Base-by-base conservation (phyloP, 2,113 vertebrate genomes). In the Pteropus alecto region DNA sequence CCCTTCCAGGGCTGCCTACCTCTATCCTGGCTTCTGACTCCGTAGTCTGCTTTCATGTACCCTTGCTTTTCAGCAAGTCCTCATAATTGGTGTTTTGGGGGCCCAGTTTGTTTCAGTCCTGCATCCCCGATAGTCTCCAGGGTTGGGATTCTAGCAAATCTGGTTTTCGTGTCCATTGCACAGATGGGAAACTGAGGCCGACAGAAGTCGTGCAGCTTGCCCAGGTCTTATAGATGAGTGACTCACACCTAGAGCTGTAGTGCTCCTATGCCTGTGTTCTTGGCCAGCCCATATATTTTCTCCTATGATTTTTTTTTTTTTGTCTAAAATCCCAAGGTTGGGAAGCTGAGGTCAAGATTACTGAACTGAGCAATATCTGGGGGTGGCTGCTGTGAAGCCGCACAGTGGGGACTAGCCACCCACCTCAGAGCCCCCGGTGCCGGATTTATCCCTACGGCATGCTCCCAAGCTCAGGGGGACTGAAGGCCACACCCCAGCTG, bases 201-300 rank as follows among this genome's bases (percentile, higher is more conserved):
- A 0, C 7, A 16, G 56, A 38, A 11, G 65, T 24, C 0, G 0
- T 18, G 38, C n/a, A 7, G 0, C 56, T 26, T 54, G 16, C n/a
- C 43, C 2, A 33, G 67, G 12, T 71, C 54, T 56, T n/a, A 7
- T 7, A 22, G 33, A 28, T 26, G 22, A 21, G 26, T 51, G n/a
- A 33, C 8, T 54, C 54, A 33, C 35, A 51, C 28, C 9, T 58
- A 35, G 70, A 35, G 43, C 67, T 65, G 19, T 14, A 1, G 3
- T 28, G n/a, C 58, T 38, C 22, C 48, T 26, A 68, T 21, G 11
- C 35, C 63, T 15, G 18, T 15, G 15, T 63, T 82, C 51, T 24
- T 65, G 10, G 13, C 70, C 22, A 18, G 21, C 30, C 1, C 12
- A 0, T 19, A 1, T 41, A 10, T 63, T 83, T 74, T 82, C 46